phyloP scores from a whole-genome alignment of 1,140 invertebrate species.

The Atta texana region DNA sequence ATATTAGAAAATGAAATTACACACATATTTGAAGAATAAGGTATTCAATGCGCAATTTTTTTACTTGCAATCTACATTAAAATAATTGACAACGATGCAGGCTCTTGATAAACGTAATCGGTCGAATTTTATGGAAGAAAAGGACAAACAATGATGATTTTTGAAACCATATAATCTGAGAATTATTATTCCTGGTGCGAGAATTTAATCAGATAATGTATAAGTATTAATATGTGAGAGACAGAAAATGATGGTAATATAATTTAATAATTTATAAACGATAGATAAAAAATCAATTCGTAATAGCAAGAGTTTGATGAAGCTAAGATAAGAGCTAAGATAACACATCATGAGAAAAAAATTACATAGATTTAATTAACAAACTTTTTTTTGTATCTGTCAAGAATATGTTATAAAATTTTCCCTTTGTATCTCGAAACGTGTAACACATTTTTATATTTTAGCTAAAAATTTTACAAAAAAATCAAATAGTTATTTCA shows the following conservation, averaged over 20 bases:
- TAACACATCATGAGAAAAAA: not conserved
- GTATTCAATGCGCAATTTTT: not conserved
- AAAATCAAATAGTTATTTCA: not conserved
- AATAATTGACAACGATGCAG: not conserved
- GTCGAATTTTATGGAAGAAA: constrained; percentile 54
- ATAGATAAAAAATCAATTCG: constrained; percentile 4
- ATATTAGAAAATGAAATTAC: not conserved
- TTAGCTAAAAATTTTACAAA: not conserved
- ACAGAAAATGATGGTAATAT: not conserved
- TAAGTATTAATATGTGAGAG: constrained; percentile 2
- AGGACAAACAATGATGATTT: constrained; percentile 16
- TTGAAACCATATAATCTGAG: constrained; percentile 5
- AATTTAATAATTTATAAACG: constrained; percentile 26
- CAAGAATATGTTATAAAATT: not conserved
- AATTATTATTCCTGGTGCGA: constrained; percentile 14
- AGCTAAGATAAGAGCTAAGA: not conserved
- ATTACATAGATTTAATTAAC: not conserved
- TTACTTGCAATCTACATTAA: not conserved
- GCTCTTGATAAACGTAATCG: constrained; percentile 30
- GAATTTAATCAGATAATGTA: constrained; percentile 2
- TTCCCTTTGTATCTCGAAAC: not conserved
- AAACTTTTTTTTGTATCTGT: not conserved
- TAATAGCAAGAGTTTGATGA: not conserved
- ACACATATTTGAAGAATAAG: not conserved
- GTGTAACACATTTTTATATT: not conserved